These are phyloP conservation scores for Aphidius gifuensis DNA, from an alignment of 1,140 invertebrate genomes.

Conservation along the genomic window DNA sequence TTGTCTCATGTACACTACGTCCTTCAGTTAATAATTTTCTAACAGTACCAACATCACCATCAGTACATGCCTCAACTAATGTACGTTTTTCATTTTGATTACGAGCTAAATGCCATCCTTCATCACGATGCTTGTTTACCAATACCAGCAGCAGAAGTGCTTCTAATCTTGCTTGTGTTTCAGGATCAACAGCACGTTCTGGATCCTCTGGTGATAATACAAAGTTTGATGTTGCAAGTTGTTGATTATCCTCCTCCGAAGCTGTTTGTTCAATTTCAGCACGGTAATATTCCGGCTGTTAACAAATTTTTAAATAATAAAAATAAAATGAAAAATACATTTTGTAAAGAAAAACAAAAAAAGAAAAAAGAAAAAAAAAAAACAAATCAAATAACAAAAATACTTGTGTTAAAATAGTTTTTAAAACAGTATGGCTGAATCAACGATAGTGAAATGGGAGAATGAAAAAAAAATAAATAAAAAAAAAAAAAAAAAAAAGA, in stretches of 20 bases:
- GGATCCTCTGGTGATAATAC: conserved; percentile 71
- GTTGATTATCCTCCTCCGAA: conserved; percentile 66
- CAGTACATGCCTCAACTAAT: conserved; percentile 84
- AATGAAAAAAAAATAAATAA: no score
- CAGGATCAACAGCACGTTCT: conserved; percentile 80
- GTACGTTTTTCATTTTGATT: conserved; percentile 61
- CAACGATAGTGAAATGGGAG: no score
- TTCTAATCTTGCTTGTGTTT: conserved; percentile 84
- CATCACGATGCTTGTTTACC: conserved; percentile 67
- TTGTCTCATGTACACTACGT: conserved; percentile 85
- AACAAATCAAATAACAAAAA: no score
- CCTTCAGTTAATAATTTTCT: conserved; percentile 87
- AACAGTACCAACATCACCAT: conserved; percentile 89
- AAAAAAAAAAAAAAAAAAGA: background rate
- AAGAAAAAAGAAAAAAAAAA: no score
- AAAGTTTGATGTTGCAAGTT: conserved; percentile 75
- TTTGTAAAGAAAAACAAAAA: background rate
- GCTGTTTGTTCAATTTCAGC: conserved; percentile 61
- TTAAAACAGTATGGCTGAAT: no score
- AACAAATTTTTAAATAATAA: conserved; percentile 16
- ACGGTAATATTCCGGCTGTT: conserved; percentile 66
- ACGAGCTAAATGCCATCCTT: conserved; percentile 73
- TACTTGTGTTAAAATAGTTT: no score
- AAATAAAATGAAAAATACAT: background rate
- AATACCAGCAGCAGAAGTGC: conserved; percentile 83